Evolutionary conservation across 1,140 invertebrate genomes (phyloP), one percentile per base, ranked within the genome.

Genomic region (Temnothorax longispinosus): DNA sequence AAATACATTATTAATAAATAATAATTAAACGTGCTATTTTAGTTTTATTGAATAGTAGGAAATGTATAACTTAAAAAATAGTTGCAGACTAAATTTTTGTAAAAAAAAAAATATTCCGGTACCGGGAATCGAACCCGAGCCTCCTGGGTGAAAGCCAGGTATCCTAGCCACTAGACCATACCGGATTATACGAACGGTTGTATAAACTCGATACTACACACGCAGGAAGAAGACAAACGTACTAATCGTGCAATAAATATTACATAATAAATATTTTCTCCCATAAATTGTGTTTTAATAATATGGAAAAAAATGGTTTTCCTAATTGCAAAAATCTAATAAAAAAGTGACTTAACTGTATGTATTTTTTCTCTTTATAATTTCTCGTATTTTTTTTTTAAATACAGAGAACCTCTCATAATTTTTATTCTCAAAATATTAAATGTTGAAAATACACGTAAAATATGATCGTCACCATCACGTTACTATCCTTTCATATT

Each of bases 141-240:
- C 87, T 85, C 82, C 81, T 54, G 52, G 52, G 52, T 54, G 52
- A 87, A 85, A 85, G 76, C 84, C 85, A 89, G 52, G 52, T 74
- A 87, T 87, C 71, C 65, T 88, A 88, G 69, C 88, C 87, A 90
- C 88, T 90, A 90, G 88, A 90, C 89, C 88, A 88, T 90, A 90
- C 88, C 88, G 88, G 88, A 89, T 38, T 64, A 50, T 3, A 8
- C 3, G 4, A 54, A 18, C 18, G 0, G 0, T 2, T 41, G 3
- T 78, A 60, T 7, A 41, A 0, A 6, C 8, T 50, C 47, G 47
- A 50, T 41, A 41, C 6, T 41, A 6, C 38, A 41, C 38, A 41
- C 47, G 0, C 2, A 21, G 18, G 7, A 32, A 32, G n/a, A 6
- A 72, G 2, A 18, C 18, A 52, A 0, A n/a, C 38, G 5, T n/a